These are phyloP conservation scores for Pilophorus perplexus DNA, from an alignment of 2,888 invertebrate genomes.

Conservation along the genomic window DNA sequence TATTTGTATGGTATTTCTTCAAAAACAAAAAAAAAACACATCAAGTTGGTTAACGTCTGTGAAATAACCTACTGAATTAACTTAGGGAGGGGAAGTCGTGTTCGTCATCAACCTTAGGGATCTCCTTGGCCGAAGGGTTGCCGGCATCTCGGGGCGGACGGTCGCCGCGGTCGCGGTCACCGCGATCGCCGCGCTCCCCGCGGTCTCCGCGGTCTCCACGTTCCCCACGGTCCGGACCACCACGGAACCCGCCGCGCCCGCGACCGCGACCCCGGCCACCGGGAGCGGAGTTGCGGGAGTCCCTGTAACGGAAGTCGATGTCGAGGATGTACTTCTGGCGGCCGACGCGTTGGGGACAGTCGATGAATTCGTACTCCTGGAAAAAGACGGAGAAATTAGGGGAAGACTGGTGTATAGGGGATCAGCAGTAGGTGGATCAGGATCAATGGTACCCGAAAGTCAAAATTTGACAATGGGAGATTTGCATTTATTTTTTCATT, in stretches of 20 bases:
- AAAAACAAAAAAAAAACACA: too few species aligned
- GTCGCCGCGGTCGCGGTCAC: not conserved
- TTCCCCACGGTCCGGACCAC: not conserved
- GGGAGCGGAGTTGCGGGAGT: conserved; percentile 29
- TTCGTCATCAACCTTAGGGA: conserved; percentile 92
- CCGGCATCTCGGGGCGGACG: conserved; percentile 5
- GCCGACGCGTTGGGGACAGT: conserved; percentile 43
- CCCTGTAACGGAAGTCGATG: conserved; percentile 47
- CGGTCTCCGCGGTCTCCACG: conserved; percentile 1
- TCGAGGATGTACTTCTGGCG: conserved; percentile 46
- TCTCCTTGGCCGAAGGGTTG: conserved; percentile 51
- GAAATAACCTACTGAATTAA: conserved; percentile 17
- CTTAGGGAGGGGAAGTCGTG: conserved; percentile 86
- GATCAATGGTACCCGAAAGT: too few species aligned
- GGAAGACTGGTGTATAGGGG: too few species aligned
- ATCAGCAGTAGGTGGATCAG: too few species aligned
- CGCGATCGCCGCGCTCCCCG: not conserved
- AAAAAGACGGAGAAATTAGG: not conserved
- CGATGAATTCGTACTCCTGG: conserved; percentile 35
- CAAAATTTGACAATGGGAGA: too few species aligned
- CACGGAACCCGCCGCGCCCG: conserved; percentile 28
- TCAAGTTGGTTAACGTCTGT: conserved; percentile 9
- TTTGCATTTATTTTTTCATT: too few species aligned
- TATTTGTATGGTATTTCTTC: too few species aligned
- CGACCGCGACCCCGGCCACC: conserved; percentile 34